Base-by-base conservation (phyloP, 2,113 vertebrate species). In the Neogale vison region DNA sequence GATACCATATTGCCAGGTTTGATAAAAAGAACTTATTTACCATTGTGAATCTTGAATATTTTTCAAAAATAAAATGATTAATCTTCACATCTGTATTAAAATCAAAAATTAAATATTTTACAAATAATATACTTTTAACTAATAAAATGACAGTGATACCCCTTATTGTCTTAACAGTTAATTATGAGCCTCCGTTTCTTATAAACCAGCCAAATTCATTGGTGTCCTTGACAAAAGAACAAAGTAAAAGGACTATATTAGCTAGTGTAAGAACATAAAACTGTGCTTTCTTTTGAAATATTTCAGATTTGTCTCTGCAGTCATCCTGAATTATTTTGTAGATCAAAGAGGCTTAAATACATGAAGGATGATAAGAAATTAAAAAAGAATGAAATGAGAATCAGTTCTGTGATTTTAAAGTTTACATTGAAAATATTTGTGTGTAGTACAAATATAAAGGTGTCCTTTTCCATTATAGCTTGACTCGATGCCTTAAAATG, bases 21-120 rank as follows among this genome's bases (percentile, higher is more conserved):
- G 12, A 36, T 80, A 17, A 83, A 80, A 88, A 67, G 47, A 69
- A 57, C 24, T 55, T 83, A 55, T 29, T 71, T 93, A 42, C 24
- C 34, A 52, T 42, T 93, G 20, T 65, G 12, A 71, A 74, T 88
- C 23, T 69, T 71, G 14, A 42, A 23, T 63, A 85, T 21, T 31
- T 92, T 92, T 89, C 72, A 63, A 11, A 76, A 97, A 67, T 81
- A 69, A 92, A 80, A 83, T 72, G 7, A 80, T 77, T 77, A 71
- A 67, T 85, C 72, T 67, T 91, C 52, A 52, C 34, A 85, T 84
- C n/a, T 80, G 34, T 21, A 77, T 90, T 94, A 89, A 94, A 74
- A 81, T 55, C 20, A 12, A 67, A 91, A 81, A 72, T 79, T 92
- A 94, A 86, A 14, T 94, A 42, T 57, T 67, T 84, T 81, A 26